A percentile compares a stretch with the other conserved stretches of the same genome.
phyloP scores from a whole-genome alignment of 2,888 invertebrate genomes.

The Chaitophorus viminalis region DNA sequence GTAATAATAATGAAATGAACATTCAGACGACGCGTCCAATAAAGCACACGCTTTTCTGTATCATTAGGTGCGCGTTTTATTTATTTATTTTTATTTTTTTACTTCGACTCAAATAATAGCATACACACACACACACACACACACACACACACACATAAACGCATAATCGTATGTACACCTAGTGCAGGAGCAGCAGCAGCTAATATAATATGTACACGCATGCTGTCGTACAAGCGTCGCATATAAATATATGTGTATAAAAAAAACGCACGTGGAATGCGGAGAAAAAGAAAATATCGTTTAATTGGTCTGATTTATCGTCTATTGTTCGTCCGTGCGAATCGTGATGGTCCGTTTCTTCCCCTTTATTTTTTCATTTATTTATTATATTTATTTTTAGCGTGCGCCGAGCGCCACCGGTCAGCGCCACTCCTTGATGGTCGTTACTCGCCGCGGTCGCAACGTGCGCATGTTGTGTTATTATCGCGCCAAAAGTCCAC shows the following conservation, averaged over 20 bases:
- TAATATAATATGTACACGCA: neutral
- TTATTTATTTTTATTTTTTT: neutral
- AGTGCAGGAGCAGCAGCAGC: neutral
- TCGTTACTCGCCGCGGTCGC: neutral
- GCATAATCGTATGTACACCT: neutral
- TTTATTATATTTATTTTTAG: slow-evolving; percentile 11
- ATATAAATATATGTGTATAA: neutral
- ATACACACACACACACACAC: neutral
- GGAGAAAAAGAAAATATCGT: slow-evolving; percentile 53
- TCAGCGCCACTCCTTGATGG: slow-evolving; percentile 47
- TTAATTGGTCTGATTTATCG: slow-evolving; percentile 62
- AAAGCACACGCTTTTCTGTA: slow-evolving; percentile 40
- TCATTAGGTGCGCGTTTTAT: slow-evolving; percentile 19
- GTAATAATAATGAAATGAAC: slow-evolving; percentile 23
- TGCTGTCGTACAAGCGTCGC: neutral
- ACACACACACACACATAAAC: neutral
- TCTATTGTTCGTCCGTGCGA: slow-evolving; percentile 41
- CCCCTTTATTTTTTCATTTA: neutral
- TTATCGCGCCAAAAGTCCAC: slow-evolving; percentile 27
- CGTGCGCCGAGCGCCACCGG: slow-evolving; percentile 53
- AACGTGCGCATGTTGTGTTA: neutral
- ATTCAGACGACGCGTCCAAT: slow-evolving; percentile 30
- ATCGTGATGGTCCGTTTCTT: slow-evolving; percentile 38
- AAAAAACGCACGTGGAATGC: slow-evolving; percentile 23
- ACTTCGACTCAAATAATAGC: neutral